These are phyloP conservation scores for Agrochola lota DNA, from an alignment of 2,888 invertebrate genomes.

Conservation along the genomic window DNA sequence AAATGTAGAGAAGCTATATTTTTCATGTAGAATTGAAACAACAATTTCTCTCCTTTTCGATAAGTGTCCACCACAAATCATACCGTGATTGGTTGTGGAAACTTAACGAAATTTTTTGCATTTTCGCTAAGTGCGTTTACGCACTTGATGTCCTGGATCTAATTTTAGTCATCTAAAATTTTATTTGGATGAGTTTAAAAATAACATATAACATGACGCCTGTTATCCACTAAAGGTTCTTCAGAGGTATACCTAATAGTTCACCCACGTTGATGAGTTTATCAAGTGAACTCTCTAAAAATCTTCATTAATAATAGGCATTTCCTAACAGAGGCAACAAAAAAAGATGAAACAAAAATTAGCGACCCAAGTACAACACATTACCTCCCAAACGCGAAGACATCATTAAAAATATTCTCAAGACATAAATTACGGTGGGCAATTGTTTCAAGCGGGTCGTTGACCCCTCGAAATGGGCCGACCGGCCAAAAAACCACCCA, in stretches of 20 bases:
- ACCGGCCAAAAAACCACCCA: conserved; percentile 79
- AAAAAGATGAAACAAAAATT: conserved; percentile 40
- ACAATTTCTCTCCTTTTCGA: not conserved
- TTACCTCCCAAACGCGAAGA: conserved; percentile 49
- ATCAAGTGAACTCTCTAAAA: not conserved
- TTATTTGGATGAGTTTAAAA: not conserved
- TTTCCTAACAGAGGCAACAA: not conserved
- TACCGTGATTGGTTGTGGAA: not conserved
- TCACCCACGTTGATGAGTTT: not conserved
- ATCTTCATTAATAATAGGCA: not conserved
- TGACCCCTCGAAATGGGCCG: conserved; percentile 76
- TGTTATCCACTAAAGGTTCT: not conserved
- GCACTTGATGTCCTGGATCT: not conserved
- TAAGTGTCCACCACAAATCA: not conserved
- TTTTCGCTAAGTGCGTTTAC: too few species aligned
- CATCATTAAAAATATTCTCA: conserved; percentile 68
- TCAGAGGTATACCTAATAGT: not conserved
- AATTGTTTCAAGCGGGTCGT: conserved; percentile 81
- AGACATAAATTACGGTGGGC: conserved; percentile 70
- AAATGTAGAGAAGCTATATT: not conserved
- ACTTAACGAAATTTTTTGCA: not conserved
- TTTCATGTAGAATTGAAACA: not conserved
- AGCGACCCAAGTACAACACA: conserved; percentile 50
- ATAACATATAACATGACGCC: not conserved
- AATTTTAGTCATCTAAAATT: not conserved